Evolutionary conservation across 1,140 invertebrate genomes (phyloP).

Genomic region (Macrocentrus cingulum): DNA sequence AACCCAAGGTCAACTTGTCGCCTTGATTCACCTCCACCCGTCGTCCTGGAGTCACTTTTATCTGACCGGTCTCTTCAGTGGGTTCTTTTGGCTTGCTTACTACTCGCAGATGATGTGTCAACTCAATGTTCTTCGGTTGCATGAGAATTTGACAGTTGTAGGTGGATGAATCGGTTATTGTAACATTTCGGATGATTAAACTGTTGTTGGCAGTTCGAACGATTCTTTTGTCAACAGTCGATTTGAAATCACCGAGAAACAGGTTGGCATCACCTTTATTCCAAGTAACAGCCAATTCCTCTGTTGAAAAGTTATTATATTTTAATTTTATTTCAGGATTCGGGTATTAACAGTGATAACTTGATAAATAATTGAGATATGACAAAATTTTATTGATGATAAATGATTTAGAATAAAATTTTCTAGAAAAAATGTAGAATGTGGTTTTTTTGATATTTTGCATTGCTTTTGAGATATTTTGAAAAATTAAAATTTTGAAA

Average conservation of each 20-base stretch:
- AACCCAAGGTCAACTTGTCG: conserved; percentile 31
- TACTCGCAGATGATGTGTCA: conserved; percentile 37
- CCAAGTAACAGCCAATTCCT: conserved; percentile 31
- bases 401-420: too few relatives aligned
- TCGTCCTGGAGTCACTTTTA: conserved; percentile 33
- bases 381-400: too few relatives aligned
- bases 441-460: too few relatives aligned
- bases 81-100: background rate
- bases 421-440: too few relatives aligned
- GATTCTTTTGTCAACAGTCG: conserved; percentile 14
- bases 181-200: conserved; percentile 34
- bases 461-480: too few relatives aligned
- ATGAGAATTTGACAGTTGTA: conserved; percentile 37
- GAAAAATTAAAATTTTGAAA: too few relatives aligned
- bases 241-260: conserved; percentile 25
- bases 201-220: conserved; percentile 25
- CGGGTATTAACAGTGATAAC: too few relatives aligned
- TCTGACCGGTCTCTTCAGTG: conserved; percentile 2
- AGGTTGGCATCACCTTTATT: conserved; percentile 30
- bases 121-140: background rate
- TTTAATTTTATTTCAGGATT: too few relatives aligned
- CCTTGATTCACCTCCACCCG: conserved; percentile 29
- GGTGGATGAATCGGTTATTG: conserved; percentile 31
- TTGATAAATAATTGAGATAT: too few relatives aligned
- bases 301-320: conserved; percentile 27